Percentiles rank a stretch among this genome's conserved stretches.
phyloP scores from a whole-genome alignment of 2,113 vertebrate genomes.

The Psophia crepitans region DNA sequence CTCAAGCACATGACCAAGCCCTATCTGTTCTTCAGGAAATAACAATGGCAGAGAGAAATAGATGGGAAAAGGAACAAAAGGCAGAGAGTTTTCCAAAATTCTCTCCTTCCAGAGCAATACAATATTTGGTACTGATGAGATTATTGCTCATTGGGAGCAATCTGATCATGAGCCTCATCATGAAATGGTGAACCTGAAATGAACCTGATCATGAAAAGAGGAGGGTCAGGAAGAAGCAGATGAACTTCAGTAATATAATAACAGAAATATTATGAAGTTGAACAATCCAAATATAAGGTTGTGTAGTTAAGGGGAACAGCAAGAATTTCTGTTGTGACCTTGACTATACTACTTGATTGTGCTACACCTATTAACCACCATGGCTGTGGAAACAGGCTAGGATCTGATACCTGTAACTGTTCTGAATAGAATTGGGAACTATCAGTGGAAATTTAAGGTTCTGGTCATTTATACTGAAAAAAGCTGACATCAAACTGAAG shows the following conservation, averaged over 20 bases:
- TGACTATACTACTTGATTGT: neutral
- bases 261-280: neutral
- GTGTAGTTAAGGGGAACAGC: neutral
- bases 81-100: neutral
- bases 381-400: neutral
- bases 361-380: neutral
- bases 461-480: neutral
- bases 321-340: neutral
- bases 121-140: neutral
- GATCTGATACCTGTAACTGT: neutral
- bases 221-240: neutral
- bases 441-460: neutral
- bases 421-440: neutral
- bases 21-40: neutral
- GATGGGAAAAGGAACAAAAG: neutral
- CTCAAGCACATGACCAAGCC: neutral
- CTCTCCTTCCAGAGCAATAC: neutral
- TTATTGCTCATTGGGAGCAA: neutral
- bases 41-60: neutral
- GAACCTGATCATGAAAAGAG: neutral
- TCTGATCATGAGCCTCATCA: neutral
- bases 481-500: neutral
- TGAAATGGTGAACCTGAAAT: neutral
- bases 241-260: neutral
- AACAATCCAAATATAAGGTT: neutral